Base-by-base conservation (phyloP, 30 jellyfish, hydroid and myxozoan species). In the Hydractinia symbiolongicarpus region DNA sequence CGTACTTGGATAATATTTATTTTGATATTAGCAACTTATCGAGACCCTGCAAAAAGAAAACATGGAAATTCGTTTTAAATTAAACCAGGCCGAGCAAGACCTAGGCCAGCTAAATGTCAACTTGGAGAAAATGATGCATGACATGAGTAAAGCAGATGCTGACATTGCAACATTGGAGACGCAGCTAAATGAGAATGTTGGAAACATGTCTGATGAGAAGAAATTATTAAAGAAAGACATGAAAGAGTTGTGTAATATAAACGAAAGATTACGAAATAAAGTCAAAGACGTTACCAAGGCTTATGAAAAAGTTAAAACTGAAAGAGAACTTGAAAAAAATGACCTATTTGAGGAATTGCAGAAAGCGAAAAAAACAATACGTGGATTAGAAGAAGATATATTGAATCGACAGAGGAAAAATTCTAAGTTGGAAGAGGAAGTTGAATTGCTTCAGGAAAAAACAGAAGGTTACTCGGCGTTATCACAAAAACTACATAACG, bases 211-310 rank as follows among this genome's bases (percentile, higher is more conserved):
- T 72, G 94, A 79, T 20, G 87, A 79, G 61, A 90, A 90, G 79
- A 84, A 80, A 49, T 70, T 72, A 0, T 72, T 90, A 50, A 76
- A 89, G 53, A 84, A 81, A 53, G 93, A 88, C 10, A 73, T 85
- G 52, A 76, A 75, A 56, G 96, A 84, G 83, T 83, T 89, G 58
- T 86, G 94, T 4, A 81, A 60, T 52, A 62, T 89, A 8, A 89
- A 89, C 58, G 90, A 81, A 54, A 53, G 96, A 50, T 83, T 89
- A 50, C 87, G 96, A 1, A 78, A 75, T n/a, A 84, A 82, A 53
- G 84, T 89, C 10, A 86, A 78, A 55, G 95, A 89, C 20, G 88
- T 89, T 8, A 68, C 96, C 77, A 76, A 73, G 8, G 79, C 85
- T 0, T 81, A 67, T 51, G 92, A 89, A 21, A 71, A 61, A 79